Evolutionary conservation across 1,140 invertebrate species (phyloP).

Genomic region (Neotoxoptera formosana): DNA sequence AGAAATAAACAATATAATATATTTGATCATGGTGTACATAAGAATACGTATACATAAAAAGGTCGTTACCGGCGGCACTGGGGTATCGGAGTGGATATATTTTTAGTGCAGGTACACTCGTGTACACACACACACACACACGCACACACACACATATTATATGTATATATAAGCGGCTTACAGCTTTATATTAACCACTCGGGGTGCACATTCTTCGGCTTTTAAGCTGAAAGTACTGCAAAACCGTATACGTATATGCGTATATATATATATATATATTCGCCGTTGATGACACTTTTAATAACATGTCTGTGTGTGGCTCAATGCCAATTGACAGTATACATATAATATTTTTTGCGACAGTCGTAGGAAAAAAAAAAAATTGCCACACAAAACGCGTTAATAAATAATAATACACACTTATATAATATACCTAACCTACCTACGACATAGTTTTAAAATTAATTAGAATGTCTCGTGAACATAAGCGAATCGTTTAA

Average conservation of each 20-base stretch:
- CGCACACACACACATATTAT: background rate
- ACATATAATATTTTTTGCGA: background rate
- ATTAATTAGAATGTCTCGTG: background rate
- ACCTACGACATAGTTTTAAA: background rate
- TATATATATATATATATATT: background rate
- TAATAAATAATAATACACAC: background rate
- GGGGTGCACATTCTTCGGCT: constrained; percentile 35
- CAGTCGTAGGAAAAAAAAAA: background rate
- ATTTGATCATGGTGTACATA: background rate
- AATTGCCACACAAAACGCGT: background rate
- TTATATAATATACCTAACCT: no score
- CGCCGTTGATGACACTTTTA: constrained; percentile 20
- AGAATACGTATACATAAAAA: background rate
- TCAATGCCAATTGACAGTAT: constrained; percentile 10
- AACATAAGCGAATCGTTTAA: background rate
- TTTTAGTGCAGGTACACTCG: background rate
- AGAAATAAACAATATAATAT: constrained; percentile 19
- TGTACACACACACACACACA: background rate
- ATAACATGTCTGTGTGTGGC: constrained; percentile 16
- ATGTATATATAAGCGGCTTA: constrained; percentile 25
- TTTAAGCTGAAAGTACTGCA: constrained; percentile 31
- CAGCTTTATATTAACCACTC: constrained; percentile 27
- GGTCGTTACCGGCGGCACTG: background rate
- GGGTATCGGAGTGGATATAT: background rate
- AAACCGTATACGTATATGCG: background rate